Evolutionary conservation across 2,113 vertebrate species (phyloP), one percentile per base, ranked within the genome.

Genomic region (Anseranas semipalmata): DNA sequence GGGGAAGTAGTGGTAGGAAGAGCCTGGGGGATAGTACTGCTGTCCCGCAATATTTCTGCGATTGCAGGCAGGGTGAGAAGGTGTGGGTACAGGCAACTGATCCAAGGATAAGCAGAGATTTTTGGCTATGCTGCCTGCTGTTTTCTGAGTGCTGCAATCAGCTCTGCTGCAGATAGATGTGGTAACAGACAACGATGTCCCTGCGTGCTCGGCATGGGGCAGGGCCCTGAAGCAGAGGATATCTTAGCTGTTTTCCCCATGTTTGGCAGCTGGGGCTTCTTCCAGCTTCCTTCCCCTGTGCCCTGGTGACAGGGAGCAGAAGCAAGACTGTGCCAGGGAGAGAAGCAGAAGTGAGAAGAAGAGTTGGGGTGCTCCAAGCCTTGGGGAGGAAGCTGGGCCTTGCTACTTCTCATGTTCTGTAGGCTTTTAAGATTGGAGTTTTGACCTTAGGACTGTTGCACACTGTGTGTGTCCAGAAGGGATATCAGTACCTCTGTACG

Each of bases 301-400:
- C 48, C 71, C 60, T 48, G 18, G 81, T 35, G 55, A 17, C 46
- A 52, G 41, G 70, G 81, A 89, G 62, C 81, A 94, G 94, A 79
- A 91, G 35, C 75, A 83, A 76, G 82, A 12, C 24, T 6, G 21
- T 91, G 82, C 79, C 88, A 92, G 63, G 72, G 86, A 73, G 79
- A 75, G 90, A 91, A 94, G 55, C 72, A 90, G 72, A 95, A 95
- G 84, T 77, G 76, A 68, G 66, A 59, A 63, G 68, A 39, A 39
- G 53, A 45, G 22, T 4, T 50, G 55, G 16, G 37, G 14, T 82
- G 45, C 84, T 32, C 43, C 82, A 55, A 32, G 50, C 32, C 79
- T 91, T 62, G 59, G 81, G 67, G 79, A 93, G 37, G 91, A 92
- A 89, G 53, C 37, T 14, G 37, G 13, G 11, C 59, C 6, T 63